Evolutionary conservation across 2,888 invertebrate species (phyloP), one percentile per base, ranked within the genome.

Genomic region (Ecliptopera silaceata): DNA sequence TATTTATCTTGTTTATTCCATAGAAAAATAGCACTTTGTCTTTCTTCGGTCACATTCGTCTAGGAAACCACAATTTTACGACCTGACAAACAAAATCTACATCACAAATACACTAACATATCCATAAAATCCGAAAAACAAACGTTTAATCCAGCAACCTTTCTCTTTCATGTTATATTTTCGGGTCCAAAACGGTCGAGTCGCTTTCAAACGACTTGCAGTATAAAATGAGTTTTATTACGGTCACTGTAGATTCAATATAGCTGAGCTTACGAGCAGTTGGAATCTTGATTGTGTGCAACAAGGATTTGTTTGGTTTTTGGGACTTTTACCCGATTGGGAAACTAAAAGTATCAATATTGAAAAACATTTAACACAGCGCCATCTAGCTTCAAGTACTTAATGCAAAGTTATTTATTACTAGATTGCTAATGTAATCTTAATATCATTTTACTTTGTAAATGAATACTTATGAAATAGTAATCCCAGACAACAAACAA

Each of bases 141-240:
- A 59, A 61, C 55, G 51, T 51, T 48, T 54, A 42, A 38, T 39
- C 50, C 53, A 42, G 48, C 53, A 34, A 46, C 18, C 52, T 51
- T 51, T 46, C 43, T 60, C 57, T 65, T 57, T 49, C 56, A 65
- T 61, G 65, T 65, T 54, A 63, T 61, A 67, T 64, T 64, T 63
- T 58, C 34, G 46, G 60, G 59, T 15, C 47, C 52, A 31, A 8
- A 47, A 15, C 12, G 17, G 26, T 3, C 18, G n/a, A 18, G 17
- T 31, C 41, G 18, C 20, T 49, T 42, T 18, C 6, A 32, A 20
- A 31, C 17, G 20, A 12, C 44, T 29, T 43, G 17, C 29, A 31
- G 6, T 18, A 17, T 17, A 44, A 31, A 17, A 44, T 44, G 17
- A 44, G 44, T 29, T 31, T 44, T 44, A 44, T 31, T 41, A 20